Base-by-base conservation (phyloP, 23 tunicate species). In the Phallusia fumigata region DNA sequence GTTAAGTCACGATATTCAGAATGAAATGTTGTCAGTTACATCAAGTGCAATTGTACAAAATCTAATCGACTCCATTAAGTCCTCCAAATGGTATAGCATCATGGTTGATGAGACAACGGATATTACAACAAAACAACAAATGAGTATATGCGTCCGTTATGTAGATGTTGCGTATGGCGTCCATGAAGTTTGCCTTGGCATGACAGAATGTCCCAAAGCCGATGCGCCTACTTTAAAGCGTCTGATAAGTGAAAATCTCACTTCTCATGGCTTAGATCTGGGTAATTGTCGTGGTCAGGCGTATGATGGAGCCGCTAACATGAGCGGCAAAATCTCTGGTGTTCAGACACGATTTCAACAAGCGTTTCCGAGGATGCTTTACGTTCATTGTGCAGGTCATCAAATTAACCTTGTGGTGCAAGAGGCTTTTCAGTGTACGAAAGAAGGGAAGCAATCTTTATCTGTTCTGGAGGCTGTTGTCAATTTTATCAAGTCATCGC, bases 241-340 rank as follows among this genome's bases (percentile, higher is more conserved):
- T 19, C 30, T 76, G 31, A 45, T 82, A 72, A 36, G 33, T 30
- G 72, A 84, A 32, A 49, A 52, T n/a, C 22, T 45, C 44, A 32
- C 15, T 35, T 76, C 69, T 58, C 16, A 58, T 28, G 81, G 81
- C 72, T 52, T 84, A 26, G 80, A 84, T 50, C 2, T 84, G 69
- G 36, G 84, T 47, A 19, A 30, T 84, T 84, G 87, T 50, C 80
- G 80, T 47, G 87, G 87, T 33, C 87, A 84, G 73, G 72, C 65
- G n/a, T 84, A 84, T 75, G 87, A 84, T 51, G 81, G 72, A 28
- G 87, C 81, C 35, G 87, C 87, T 13, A 76, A 47, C 73, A 74
- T 84, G 87, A 32, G 53, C 35, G 82, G 87, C 32, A 47, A 52
- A 32, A 28, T 30, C 8, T 75, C 87, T 24, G 87, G 87, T 24